These are phyloP conservation scores for Hirundo rustica DNA, from an alignment of 2,797 vertebrate genomes.

Conservation along the genomic window DNA sequence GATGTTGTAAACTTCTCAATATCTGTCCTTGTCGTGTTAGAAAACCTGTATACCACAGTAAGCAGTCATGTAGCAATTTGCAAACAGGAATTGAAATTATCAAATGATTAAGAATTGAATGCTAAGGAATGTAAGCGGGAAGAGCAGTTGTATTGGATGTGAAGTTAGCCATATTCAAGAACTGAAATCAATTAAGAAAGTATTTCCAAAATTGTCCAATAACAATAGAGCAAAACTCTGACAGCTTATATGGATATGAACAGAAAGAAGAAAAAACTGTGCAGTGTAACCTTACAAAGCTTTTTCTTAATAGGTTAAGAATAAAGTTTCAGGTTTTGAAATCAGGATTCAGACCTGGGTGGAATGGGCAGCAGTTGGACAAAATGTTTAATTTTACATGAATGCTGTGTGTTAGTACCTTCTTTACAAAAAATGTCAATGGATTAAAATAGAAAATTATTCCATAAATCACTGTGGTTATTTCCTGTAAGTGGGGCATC, in stretches of 20 bases:
- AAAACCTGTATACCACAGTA: neutral
- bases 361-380: slow-evolving; percentile 5
- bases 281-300: neutral
- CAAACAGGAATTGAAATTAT: neutral
- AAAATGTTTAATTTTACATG: slow-evolving; percentile 31
- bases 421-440: neutral
- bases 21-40: neutral
- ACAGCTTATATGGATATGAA: neutral
- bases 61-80: neutral
- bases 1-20: neutral
- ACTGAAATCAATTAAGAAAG: slow-evolving; percentile 32
- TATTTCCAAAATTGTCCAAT: neutral
- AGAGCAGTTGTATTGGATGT: neutral
- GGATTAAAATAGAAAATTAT: neutral
- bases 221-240: neutral
- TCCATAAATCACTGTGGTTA: neutral
- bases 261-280: slow-evolving; percentile 20
- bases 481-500: neutral
- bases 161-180: slow-evolving; percentile 45
- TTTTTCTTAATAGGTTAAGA: neutral
- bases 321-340: slow-evolving; percentile 20
- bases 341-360: neutral
- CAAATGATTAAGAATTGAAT: slow-evolving; percentile 36
- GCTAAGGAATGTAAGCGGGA: neutral
- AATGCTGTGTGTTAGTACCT: neutral